Evolutionary conservation across 1,140 invertebrate genomes (phyloP), one percentile per base, ranked within the genome.

Genomic region (Bombus fervidus): DNA sequence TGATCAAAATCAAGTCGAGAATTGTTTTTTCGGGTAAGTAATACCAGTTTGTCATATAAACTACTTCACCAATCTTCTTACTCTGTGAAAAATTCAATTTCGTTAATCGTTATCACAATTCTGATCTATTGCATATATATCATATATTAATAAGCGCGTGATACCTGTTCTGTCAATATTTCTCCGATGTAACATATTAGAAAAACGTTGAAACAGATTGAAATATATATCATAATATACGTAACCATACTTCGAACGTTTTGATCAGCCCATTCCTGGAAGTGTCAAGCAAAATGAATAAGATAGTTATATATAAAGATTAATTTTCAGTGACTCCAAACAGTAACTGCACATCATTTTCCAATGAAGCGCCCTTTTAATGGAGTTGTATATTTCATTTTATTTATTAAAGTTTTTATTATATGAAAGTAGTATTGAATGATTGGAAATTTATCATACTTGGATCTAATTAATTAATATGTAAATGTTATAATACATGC

Each of bases 101-200:
- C 13, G 1, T 12, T 5, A 15, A 8, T 34, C 28, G 1, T 47
- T 3, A 57, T n/a, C 3, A 13, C 31, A 1, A 31, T 28, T 31
- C 22, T 53, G 31, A 18, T 43, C 0, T 9, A 6, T 5, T 73
- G 0, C 3, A 10, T 47, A 18, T 22, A 3, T 34, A 4, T 37
- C 2, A 12, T 5, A 15, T n/a, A 9, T 28, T n/a, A 62, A 62
- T 10, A 2, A 22, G 5, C 5, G 47, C 5, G 5, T 53, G 4
- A 6, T 92, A 93, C 92, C 90, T 93, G 78, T 78, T 83, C 79
- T 8, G 89, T 76, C 10, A 93, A 72, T 73, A 85, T 71, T 88
- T 93, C 92, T n/a, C 92, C 91, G 37, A 91, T 87, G 37, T 91
- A 92, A 81, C 92, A 93, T 85, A 91, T 88, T 81, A 91, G 82